Evolutionary conservation across 2,888 invertebrate species (phyloP).

Genomic region (Vesta saturnalis): DNA sequence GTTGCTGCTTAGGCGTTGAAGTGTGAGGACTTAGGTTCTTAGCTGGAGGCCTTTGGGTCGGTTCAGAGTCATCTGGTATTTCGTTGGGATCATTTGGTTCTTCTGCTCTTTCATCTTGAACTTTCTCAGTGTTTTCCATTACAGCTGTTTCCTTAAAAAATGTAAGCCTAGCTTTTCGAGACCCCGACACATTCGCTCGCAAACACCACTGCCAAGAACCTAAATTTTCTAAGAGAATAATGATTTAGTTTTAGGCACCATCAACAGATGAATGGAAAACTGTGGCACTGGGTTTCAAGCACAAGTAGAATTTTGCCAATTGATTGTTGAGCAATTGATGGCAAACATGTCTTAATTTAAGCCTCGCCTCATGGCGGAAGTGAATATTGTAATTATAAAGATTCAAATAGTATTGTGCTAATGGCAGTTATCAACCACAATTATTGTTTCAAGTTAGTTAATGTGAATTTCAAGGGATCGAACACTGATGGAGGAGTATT

Average conservation of each 20-base stretch:
- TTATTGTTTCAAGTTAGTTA: slow-evolving; percentile 5
- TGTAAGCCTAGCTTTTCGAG: too few relatives aligned
- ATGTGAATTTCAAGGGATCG: background rate
- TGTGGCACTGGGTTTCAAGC: slow-evolving; percentile 29
- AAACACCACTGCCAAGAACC: too few relatives aligned
- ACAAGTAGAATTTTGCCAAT: slow-evolving; percentile 35
- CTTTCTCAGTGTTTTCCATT: background rate
- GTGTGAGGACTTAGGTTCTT: background rate
- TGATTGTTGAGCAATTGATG: slow-evolving; percentile 35
- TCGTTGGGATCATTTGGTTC: too few relatives aligned
- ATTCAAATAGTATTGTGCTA: too few relatives aligned
- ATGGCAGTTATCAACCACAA: background rate
- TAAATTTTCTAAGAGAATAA: background rate
- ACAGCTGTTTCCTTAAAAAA: background rate
- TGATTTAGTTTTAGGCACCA: background rate
- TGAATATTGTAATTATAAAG: background rate
- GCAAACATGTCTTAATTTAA: slow-evolving; percentile 27
- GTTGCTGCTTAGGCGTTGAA: background rate
- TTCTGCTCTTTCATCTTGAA: background rate
- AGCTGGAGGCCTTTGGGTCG: background rate
- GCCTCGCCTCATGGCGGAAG: background rate
- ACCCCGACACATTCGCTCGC: too few relatives aligned
- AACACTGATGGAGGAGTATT: background rate
- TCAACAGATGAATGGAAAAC: slow-evolving; percentile 36
- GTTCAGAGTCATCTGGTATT: too few relatives aligned